Evolutionary conservation across 2,113 vertebrate genomes (phyloP), one percentile per base, ranked within the genome.

Genomic region (Dipodomys merriami): DNA sequence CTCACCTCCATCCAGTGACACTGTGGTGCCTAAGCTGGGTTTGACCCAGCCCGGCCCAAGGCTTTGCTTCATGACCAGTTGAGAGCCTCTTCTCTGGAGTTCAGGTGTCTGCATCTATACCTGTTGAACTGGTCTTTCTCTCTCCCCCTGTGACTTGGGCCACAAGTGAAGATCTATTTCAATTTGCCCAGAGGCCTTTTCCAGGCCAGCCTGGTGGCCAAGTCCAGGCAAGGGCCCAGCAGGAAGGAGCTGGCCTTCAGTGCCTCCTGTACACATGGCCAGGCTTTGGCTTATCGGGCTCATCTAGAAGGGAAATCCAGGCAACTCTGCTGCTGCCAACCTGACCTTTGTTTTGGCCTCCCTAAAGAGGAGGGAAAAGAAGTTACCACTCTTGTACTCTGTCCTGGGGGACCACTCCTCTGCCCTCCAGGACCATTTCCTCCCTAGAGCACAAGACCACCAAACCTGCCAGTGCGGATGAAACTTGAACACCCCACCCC

Each of bases 221-320:
- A 30, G 39, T 69, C 64, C 64, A 90, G 84, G 93, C 87, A 86
- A n/a, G 25, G 44, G 30, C 65, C 83, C 88, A 93, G 83, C 44
- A 80, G 68, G 83, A 83, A 35, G 23, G 60, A 44, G 49, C 46
- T 62, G 29, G 23, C 73, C 74, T 2, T 7, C 18, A 16, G 11
- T 4, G 13, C 81, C 71, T 83, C 33, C 76, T 0, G 35, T 15
- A 78, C 92, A 95, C 81, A 89, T n/a, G 1, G 20, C 72, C 53
- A 76, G 22, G 92, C 89, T 95, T 95, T 93, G 86, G 94, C 46
- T 93, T 88, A 93, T 95, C 49, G 35, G 46, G 16, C 72, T 44
- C 0, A 96, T 91, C 92, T 94, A 74, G 44, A 94, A 30, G 94
- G 83, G 82, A 74, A 92, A 65, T 71, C 91, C 60, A 74, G 95